These are phyloP conservation scores for Cepaea hortensis DNA, from an alignment of 2,888 invertebrate species.

Conservation along the genomic window DNA sequence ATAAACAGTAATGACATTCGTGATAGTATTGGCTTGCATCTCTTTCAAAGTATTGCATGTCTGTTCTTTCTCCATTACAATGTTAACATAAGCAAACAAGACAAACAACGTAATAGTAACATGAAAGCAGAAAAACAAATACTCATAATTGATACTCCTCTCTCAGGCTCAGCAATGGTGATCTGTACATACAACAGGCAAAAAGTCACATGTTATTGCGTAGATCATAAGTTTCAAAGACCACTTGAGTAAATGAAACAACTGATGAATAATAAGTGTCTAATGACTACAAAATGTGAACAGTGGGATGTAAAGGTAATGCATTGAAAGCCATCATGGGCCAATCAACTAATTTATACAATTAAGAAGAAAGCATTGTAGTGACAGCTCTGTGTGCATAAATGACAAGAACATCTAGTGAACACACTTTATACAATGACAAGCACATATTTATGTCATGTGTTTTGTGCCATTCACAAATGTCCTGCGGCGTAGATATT, in stretches of 20 bases:
- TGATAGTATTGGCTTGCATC: slow-evolving; percentile 39
- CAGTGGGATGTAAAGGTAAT: neutral
- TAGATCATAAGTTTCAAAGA: slow-evolving; percentile 39
- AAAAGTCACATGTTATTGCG: slow-evolving; percentile 28
- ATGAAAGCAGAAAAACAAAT: neutral
- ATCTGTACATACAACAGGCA: slow-evolving; percentile 36
- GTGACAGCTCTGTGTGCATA: slow-evolving; percentile 6
- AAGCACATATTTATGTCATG: neutral
- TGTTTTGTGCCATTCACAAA: neutral
- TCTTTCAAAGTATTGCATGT: slow-evolving; percentile 43
- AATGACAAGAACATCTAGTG: slow-evolving; percentile 4
- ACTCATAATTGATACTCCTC: neutral
- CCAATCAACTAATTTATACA: slow-evolving; percentile 14
- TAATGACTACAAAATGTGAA: neutral
- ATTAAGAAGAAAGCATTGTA: slow-evolving; percentile 12
- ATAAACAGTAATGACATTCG: slow-evolving; percentile 9
- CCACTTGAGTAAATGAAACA: slow-evolving; percentile 39
- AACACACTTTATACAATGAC: neutral
- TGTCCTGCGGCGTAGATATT: neutral
- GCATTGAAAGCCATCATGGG: slow-evolving; percentile 23
- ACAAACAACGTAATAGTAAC: slow-evolving; percentile 14
- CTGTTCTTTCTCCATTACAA: slow-evolving; percentile 29
- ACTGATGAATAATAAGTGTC: slow-evolving; percentile 8
- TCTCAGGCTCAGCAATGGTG: slow-evolving; percentile 6
- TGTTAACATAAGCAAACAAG: slow-evolving; percentile 34